Conservation (phyloP, 23 tunicate species). For the Ciona savignyi region DNA sequence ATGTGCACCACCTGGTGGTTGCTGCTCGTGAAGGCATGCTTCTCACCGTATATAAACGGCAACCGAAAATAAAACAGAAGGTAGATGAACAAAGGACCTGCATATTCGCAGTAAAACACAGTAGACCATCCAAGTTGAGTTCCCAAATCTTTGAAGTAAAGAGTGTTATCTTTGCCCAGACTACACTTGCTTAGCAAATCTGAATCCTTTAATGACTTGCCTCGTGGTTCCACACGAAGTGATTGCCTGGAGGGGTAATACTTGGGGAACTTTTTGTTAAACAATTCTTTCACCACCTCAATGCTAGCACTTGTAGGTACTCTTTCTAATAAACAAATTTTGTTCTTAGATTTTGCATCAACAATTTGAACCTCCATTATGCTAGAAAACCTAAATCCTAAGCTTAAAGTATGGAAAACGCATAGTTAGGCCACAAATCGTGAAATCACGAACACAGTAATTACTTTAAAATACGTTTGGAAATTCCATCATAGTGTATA, state of each 20-base stretch:
- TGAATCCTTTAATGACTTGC: conserved; percentile 72
- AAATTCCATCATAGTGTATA: no score
- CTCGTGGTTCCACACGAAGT: conserved; percentile 48
- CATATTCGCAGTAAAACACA: conserved; percentile 90
- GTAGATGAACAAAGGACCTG: conserved; percentile 93
- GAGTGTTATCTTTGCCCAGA: conserved; percentile 27
- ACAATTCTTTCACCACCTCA: conserved; percentile 24
- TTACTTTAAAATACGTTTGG: no score
- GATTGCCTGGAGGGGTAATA: conserved; percentile 67
- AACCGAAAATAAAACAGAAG: conserved; percentile 73
- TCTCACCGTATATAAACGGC: conserved; percentile 53
- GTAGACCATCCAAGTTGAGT: conserved; percentile 92
- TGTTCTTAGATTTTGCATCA: conserved; percentile 25
- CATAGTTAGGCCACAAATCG: no score
- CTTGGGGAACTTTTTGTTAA: conserved; percentile 29
- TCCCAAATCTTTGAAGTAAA: conserved; percentile 94
- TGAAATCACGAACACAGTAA: no score
- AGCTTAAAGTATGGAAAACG: no score
- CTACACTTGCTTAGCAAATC: conserved; percentile 31
- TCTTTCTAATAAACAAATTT: conserved; percentile 23
- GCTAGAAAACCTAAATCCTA: no score
- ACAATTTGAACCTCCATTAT: conserved; percentile 62
- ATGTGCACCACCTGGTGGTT: conserved; percentile 43
- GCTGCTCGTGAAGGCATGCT: conserved; percentile 25
- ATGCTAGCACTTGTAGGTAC: conserved; percentile 27